Conservation (phyloP, 1,140 invertebrate genomes). For the Cyclina sinensis region DNA sequence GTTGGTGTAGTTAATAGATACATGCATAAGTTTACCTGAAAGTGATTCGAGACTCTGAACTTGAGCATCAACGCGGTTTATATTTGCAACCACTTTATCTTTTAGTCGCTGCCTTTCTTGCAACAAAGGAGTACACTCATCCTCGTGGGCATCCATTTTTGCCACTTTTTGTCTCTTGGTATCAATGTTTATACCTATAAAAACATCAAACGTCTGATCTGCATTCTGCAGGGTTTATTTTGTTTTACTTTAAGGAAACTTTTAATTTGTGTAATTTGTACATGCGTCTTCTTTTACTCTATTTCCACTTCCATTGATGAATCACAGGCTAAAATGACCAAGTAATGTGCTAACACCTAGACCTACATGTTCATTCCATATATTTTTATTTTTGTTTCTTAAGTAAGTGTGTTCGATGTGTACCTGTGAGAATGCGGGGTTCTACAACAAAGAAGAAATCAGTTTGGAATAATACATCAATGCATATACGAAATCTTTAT, state of each 20-base stretch:
- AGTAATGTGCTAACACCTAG: no score
- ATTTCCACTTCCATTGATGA: neutral
- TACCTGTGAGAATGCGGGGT: neutral
- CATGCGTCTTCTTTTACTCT: neutral
- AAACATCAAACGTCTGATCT: neutral
- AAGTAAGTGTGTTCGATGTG: neutral
- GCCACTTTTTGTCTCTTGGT: neutral
- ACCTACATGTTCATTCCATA: no score
- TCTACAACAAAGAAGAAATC: neutral
- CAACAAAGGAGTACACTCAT: neutral
- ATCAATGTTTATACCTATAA: neutral
- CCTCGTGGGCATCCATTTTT: neutral
- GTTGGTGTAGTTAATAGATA: no score
- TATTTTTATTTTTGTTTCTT: neutral
- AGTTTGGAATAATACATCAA: neutral
- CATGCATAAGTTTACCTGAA: no score
- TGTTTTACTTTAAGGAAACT: no score
- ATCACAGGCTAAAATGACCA: neutral
- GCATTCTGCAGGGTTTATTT: no score
- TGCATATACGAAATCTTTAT: neutral
- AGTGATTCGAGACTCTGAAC: neutral
- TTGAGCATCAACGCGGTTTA: neutral
- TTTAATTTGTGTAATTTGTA: neutral
- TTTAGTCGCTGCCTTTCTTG: neutral
- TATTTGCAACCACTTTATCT: neutral